Conservation (phyloP, 2,113 vertebrate species). For the Salvelinus sp. region DNA sequence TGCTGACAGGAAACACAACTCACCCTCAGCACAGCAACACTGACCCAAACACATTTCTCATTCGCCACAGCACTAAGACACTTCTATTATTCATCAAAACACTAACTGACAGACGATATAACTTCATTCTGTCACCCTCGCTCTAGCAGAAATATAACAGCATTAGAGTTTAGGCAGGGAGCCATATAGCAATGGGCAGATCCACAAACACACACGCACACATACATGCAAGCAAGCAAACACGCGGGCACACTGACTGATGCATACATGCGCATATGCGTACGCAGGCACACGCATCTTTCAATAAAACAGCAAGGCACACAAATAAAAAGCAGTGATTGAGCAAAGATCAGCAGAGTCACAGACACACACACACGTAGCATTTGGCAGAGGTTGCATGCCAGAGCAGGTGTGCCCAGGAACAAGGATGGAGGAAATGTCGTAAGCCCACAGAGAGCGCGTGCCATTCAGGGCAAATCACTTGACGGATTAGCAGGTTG, state of each 20-base stretch:
- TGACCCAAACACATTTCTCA: not conserved
- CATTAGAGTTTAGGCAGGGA: not conserved
- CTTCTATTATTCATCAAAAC: constrained; percentile 1
- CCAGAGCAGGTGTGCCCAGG: too few species aligned
- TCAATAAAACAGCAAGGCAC: not conserved
- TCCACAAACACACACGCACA: constrained; percentile 1
- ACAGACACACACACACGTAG: too few species aligned
- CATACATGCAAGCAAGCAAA: constrained; percentile 5
- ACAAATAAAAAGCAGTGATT: too few species aligned
- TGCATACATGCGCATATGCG: constrained; percentile 12
- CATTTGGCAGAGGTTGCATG: too few species aligned
- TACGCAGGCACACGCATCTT: not conserved
- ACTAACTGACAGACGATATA: not conserved
- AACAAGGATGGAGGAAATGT: too few species aligned
- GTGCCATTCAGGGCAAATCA: too few species aligned
- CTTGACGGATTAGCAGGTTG: too few species aligned
- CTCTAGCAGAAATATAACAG: not conserved
- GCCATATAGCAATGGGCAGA: not conserved
- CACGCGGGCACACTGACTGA: not conserved
- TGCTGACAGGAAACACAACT: not conserved
- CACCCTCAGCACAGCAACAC: not conserved
- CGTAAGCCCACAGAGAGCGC: too few species aligned
- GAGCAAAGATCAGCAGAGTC: too few species aligned
- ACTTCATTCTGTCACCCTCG: not conserved
- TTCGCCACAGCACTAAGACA: not conserved